Conservation (phyloP, 2,888 invertebrate species). For the Archips xylosteana region DNA sequence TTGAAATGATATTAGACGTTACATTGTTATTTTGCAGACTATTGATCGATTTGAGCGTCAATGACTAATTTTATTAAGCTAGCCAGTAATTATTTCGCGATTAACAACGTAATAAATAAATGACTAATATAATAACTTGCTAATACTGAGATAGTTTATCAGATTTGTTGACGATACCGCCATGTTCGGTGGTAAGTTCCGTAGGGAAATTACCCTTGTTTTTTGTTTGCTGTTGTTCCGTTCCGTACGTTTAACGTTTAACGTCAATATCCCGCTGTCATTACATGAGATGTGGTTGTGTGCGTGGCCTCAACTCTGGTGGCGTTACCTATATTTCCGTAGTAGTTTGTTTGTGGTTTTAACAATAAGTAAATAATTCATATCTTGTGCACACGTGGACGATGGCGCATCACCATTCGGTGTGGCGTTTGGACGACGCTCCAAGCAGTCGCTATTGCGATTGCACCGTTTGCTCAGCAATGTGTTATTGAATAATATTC, state of each 20-base stretch:
- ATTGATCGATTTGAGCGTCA: not conserved
- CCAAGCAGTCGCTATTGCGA: constrained; percentile 72
- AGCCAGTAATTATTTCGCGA: not conserved
- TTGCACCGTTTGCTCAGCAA: constrained; percentile 76
- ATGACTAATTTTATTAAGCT: not conserved
- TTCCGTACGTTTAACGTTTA: too few relatives aligned
- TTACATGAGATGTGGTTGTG: too few relatives aligned
- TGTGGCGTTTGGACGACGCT: constrained; percentile 64
- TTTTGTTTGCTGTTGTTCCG: not conserved
- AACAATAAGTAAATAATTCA: constrained; percentile 62
- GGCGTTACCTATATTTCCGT: not conserved
- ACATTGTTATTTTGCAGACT: too few relatives aligned
- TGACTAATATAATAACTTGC: not conserved
- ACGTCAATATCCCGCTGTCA: too few relatives aligned
- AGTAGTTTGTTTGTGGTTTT: not conserved
- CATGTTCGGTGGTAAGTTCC: too few relatives aligned
- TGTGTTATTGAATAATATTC: constrained; percentile 72
- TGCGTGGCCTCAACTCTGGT: too few relatives aligned
- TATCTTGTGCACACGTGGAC: constrained; percentile 74
- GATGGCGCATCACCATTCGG: constrained; percentile 69
- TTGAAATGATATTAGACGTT: too few relatives aligned
- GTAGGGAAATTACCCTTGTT: not conserved
- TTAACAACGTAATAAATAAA: not conserved
- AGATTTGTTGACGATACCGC: not conserved
- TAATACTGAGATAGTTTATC: too few relatives aligned